Conservation (phyloP, 2,113 vertebrate species). For the Mobula hypostoma region DNA sequence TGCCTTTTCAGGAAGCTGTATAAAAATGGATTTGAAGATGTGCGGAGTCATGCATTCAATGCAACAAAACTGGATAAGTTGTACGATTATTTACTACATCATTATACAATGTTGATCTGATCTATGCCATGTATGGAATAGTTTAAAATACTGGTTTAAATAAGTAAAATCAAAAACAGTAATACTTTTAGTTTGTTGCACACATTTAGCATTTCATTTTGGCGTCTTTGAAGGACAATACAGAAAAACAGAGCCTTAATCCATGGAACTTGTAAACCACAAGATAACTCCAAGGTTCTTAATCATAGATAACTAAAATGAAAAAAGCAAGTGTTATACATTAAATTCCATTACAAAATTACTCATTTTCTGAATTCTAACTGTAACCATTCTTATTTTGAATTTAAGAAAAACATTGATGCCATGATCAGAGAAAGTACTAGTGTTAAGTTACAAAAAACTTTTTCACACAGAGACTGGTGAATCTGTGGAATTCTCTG, state of each 20-base stretch:
- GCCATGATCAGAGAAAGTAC: not conserved
- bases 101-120: not conserved
- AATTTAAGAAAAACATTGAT: not conserved
- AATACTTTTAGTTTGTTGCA: not conserved
- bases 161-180: constrained; percentile 5
- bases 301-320: constrained; percentile 26
- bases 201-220: constrained; percentile 9
- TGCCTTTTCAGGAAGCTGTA: constrained; percentile 68
- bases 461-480: no score
- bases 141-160: not conserved
- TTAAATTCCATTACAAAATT: not conserved
- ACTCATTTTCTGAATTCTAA: constrained; percentile 9
- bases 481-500: no score
- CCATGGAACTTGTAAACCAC: not conserved
- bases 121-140: not conserved
- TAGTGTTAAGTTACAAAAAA: not conserved
- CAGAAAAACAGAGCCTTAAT: constrained; percentile 15
- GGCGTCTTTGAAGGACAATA: constrained; percentile 29
- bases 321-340: not conserved
- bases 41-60: constrained; percentile 78
- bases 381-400: not conserved
- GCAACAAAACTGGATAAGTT: constrained; percentile 76
- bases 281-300: constrained; percentile 27
- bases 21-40: constrained; percentile 80
- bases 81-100: constrained; percentile 56